phyloP scores from a whole-genome alignment of 2,113 vertebrate species.

The Porphyrio hochstetteri region DNA sequence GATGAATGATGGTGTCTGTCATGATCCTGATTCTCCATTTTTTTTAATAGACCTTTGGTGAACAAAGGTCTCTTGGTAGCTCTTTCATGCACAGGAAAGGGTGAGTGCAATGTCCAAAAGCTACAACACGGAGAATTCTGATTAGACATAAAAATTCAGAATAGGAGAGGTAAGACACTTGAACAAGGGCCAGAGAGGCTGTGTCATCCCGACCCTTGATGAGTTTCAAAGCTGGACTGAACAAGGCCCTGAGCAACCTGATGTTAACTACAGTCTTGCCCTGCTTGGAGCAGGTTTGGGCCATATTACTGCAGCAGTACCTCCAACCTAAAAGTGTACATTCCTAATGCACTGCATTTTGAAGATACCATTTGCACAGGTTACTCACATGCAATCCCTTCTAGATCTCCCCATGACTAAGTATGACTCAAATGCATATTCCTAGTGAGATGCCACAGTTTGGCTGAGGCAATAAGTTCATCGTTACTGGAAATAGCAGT shows the following conservation, averaged over 20 bases:
- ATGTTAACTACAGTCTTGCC: background rate
- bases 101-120: background rate
- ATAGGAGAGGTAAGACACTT: background rate
- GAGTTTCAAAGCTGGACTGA: background rate
- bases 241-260: fast-evolving
- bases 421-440: background rate
- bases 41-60: background rate
- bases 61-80: background rate
- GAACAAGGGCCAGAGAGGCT: background rate
- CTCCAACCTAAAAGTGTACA: background rate
- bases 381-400: background rate
- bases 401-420: background rate
- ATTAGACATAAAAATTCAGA: background rate
- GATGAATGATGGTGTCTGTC: background rate
- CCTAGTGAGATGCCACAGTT: background rate
- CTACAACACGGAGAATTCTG: background rate
- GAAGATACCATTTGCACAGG: background rate
- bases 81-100: background rate
- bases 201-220: background rate
- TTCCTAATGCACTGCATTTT: background rate
- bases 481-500: background rate
- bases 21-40: background rate
- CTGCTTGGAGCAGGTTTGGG: background rate
- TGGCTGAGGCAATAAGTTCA: background rate
- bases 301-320: background rate